Evolutionary conservation across 2,888 invertebrate species (phyloP).

Genomic region (Clivina fossor): DNA sequence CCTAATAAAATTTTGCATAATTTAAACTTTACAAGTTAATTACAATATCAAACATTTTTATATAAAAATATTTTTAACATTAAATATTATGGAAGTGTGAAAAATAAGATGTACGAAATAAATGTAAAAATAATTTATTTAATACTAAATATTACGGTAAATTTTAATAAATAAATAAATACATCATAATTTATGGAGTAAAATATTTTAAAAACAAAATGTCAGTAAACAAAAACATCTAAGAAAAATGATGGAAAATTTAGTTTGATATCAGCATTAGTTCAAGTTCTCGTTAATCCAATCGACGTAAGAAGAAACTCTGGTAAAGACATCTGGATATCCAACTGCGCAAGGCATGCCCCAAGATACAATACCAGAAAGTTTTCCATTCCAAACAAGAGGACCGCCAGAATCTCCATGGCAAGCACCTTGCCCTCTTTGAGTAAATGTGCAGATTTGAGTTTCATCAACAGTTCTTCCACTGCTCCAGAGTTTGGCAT

Average conservation of each 20-base stretch:
- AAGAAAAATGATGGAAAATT: too few relatives aligned
- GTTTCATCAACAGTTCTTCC: constrained; percentile 53
- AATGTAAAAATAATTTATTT: not conserved
- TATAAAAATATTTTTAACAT: too few relatives aligned
- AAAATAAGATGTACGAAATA: not conserved
- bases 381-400: constrained; percentile 28
- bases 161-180: not conserved
- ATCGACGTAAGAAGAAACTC: constrained; percentile 49
- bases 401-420: constrained; percentile 51
- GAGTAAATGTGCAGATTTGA: constrained; percentile 63
- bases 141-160: not conserved
- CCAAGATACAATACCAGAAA: constrained; percentile 49
- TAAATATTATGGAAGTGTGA: too few relatives aligned
- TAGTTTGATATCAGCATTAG: not conserved
- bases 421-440: constrained; percentile 62
- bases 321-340: constrained; percentile 51
- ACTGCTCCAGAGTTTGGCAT: constrained; percentile 49
- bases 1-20: too few relatives aligned
- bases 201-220: not conserved
- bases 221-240: not conserved
- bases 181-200: not conserved
- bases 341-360: constrained; percentile 53
- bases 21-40: too few relatives aligned
- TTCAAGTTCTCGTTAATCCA: constrained; percentile 47
- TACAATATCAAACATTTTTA: too few relatives aligned